Conservation (phyloP, 1,140 invertebrate species). For the Acromyrmex charruanus region DNA sequence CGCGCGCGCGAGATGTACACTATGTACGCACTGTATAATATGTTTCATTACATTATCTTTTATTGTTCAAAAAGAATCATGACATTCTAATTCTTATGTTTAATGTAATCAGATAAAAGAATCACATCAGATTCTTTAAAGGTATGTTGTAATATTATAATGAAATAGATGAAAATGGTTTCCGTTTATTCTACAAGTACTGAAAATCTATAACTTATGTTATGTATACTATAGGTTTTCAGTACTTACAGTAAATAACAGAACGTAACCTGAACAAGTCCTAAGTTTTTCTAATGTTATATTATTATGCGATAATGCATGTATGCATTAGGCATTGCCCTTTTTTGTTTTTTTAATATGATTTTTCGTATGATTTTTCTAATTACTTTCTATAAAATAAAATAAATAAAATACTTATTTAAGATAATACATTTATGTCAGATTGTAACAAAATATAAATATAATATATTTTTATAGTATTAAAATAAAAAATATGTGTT, state of each 20-base stretch:
- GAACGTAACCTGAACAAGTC: too few relatives aligned
- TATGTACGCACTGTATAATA: neutral
- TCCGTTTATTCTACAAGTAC: too few relatives aligned
- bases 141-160: too few relatives aligned
- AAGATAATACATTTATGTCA: neutral
- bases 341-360: neutral
- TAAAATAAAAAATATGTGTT: neutral
- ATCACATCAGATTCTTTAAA: neutral
- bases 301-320: too few relatives aligned
- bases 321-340: neutral
- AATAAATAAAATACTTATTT: neutral
- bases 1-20: too few relatives aligned
- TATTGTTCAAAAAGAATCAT: too few relatives aligned
- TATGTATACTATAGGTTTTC: too few relatives aligned
- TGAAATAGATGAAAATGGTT: too few relatives aligned
- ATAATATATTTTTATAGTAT: neutral
- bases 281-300: too few relatives aligned
- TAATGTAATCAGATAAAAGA: neutral
- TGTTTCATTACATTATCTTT: neutral
- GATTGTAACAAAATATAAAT: neutral
- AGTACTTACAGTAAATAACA: too few relatives aligned
- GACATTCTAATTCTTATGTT: neutral
- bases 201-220: too few relatives aligned
- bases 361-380: neutral
- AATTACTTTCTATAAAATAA: neutral